Percentiles rank a stretch among this genome's conserved stretches.
Evolutionary conservation across 1,140 invertebrate species (phyloP).

Genomic region (Tetramorium simillimum): DNA sequence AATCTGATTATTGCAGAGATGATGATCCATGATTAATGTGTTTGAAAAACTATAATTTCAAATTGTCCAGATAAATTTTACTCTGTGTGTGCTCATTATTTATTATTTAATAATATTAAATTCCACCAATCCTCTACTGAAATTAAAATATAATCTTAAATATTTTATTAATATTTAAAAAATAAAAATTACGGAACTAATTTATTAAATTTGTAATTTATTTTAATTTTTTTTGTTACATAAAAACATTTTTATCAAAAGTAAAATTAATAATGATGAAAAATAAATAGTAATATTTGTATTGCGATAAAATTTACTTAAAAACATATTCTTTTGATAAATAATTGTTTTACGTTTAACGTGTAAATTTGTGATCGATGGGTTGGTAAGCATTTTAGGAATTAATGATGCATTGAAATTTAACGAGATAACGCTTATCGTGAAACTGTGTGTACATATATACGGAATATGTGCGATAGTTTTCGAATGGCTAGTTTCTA

Average conservation of each 20-base stretch:
- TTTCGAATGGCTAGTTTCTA: constrained; percentile 61
- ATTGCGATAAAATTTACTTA: not conserved
- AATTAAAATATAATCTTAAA: constrained; percentile 20
- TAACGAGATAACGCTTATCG: constrained; percentile 41
- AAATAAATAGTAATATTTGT: not conserved
- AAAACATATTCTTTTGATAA: constrained; percentile 1
- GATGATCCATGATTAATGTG: not conserved
- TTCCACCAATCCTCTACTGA: not conserved
- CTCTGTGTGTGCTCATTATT: not conserved
- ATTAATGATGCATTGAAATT: constrained; percentile 8
- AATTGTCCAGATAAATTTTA: not conserved
- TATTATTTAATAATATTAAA: not conserved
- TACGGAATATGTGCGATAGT: constrained; percentile 10
- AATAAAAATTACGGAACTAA: not conserved
- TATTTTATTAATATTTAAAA: not conserved
- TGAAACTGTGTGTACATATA: not conserved
- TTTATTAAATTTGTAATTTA: not conserved
- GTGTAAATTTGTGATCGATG: not conserved
- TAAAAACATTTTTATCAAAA: not conserved
- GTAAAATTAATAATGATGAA: not conserved
- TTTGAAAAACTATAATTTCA: constrained; percentile 53
- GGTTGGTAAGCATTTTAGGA: not conserved
- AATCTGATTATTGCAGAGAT: constrained; percentile 53
- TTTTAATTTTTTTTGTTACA: not conserved
- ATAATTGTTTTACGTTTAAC: constrained; percentile 15